Conservation (phyloP, 2,113 vertebrate genomes). For the Pygoscelis antarcticus region DNA sequence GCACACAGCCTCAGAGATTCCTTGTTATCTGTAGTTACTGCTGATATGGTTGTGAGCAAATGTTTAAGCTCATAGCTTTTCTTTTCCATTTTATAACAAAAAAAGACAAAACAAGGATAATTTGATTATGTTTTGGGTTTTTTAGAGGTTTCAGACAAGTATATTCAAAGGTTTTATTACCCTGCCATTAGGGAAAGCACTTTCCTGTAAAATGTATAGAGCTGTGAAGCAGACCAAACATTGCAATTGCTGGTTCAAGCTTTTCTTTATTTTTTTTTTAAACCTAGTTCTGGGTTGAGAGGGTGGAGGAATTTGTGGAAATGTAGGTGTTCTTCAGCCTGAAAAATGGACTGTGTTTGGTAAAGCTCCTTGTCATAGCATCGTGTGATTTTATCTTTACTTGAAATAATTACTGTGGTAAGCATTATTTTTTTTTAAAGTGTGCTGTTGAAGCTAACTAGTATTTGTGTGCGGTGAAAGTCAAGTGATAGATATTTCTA, state of each 20-base stretch:
- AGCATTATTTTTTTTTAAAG: background rate
- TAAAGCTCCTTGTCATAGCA: background rate
- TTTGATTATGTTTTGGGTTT: background rate
- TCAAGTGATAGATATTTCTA: background rate
- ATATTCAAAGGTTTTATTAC: background rate
- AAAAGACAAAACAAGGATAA: background rate
- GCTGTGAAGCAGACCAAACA: background rate
- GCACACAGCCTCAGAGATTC: background rate
- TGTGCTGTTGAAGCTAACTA: background rate
- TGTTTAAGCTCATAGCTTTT: background rate
- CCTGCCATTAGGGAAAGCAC: background rate
- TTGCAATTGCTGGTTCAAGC: background rate
- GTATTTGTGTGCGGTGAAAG: background rate
- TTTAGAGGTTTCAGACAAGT: background rate
- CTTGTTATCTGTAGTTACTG: background rate
- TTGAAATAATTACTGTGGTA: background rate
- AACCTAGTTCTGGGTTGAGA: background rate
- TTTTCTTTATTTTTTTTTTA: background rate
- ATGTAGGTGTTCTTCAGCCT: background rate
- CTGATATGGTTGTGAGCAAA: background rate
- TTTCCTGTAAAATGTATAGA: background rate
- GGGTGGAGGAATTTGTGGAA: background rate
- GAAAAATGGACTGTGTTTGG: background rate
- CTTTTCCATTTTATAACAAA: background rate
- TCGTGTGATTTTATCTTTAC: background rate